Base-by-base conservation (phyloP, 1,140 invertebrate genomes). In the Drosophila lacteicornis region DNA sequence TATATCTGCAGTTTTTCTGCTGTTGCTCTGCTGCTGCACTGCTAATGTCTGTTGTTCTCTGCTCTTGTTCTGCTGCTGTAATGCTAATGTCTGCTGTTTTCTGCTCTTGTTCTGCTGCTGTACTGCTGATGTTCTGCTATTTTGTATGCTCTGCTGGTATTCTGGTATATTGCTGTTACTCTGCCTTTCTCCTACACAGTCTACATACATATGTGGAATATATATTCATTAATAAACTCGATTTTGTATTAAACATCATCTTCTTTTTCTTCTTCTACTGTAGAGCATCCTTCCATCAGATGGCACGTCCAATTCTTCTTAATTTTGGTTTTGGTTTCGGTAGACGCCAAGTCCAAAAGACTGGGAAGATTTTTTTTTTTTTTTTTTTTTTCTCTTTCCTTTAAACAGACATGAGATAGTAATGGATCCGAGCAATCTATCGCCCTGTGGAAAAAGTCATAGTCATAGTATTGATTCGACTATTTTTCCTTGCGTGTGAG, bases 191-290 rank as follows among this genome's bases (percentile, higher is more conserved):
- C 19, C 19, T 19, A 19, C 19, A 19, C 19, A 19, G 19, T 19
- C 19, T 19, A 19, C 19, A 19, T 19, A 19, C 19, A 19, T 19
- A 19, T 19, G 19, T 19, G 19, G 19, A 19, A 19, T 19, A 19
- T 19, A 19, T 19, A 19, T 19, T 19, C 19, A 19, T 19, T 19
- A 19, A 19, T 19, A 19, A 19, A 19, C 19, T 19, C 19, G 19
- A 19, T 19, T 19, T 19, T 19, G 19, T 19, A 19, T 22, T 22
- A 22, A 22, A 22, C 7, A 9, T 27, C 4, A 27, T 47, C 12
- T 22, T 60, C 30, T 61, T 61, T 19, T 61, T 61, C 43, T 60
- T 61, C 45, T 47, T 38, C 13, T 61, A 5, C 8, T 61, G 38
- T 6, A 7, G 58, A 25, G 45, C 30, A 38, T 22, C 19, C 45